Conservation (phyloP, 2,797 vertebrate species). For the Coranthus polyacanthus region DNA sequence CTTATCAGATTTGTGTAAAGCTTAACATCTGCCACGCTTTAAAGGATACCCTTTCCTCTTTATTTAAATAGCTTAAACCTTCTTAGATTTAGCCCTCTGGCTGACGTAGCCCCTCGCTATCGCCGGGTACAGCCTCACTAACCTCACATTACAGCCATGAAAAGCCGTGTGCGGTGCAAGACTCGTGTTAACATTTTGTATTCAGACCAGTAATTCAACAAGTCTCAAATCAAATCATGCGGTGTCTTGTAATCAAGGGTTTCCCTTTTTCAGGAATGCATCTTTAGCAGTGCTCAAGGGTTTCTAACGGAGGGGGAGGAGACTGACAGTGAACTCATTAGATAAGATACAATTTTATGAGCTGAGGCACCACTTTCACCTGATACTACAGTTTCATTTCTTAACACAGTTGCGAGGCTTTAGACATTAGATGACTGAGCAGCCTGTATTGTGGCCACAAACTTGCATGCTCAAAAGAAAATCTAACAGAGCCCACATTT, state of each 20-base stretch:
- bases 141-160: constrained; percentile 32
- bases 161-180: constrained; percentile 8
- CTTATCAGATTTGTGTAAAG: constrained; percentile 76
- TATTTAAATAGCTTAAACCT: constrained; percentile 70
- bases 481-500: neutral
- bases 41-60: constrained; percentile 56
- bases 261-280: neutral
- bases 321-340: constrained; percentile 7
- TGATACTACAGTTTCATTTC: constrained; percentile 8
- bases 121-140: constrained; percentile 15
- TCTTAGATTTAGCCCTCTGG: constrained; percentile 57
- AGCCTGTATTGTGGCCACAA: neutral
- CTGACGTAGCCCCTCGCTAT: constrained; percentile 24
- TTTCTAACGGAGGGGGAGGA: neutral
- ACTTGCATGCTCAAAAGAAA: neutral
- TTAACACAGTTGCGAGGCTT: neutral
- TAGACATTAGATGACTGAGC: constrained; percentile 3
- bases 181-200: neutral
- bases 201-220: neutral
- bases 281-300: neutral
- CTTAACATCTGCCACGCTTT: constrained; percentile 51
- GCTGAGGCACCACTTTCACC: neutral
- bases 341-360: no score
- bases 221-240: constrained; percentile 1
- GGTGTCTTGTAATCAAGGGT: neutral